Evolutionary conservation across 2,113 vertebrate species (phyloP).

Genomic region (Spea multiplicata): DNA sequence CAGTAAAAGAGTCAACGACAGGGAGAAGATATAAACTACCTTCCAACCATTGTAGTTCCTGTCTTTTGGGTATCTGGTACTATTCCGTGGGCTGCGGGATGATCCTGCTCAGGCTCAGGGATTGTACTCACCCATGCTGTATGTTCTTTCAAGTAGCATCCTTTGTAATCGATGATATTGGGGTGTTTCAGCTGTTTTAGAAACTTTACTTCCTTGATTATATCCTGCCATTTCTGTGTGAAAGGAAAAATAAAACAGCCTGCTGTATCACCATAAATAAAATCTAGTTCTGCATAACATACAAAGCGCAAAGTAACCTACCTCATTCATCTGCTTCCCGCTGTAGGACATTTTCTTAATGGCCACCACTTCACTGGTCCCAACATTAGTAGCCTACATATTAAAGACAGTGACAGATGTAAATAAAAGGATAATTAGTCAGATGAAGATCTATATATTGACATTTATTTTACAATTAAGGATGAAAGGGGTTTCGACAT

Average conservation of each 20-base stretch:
- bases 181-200: constrained; percentile 91
- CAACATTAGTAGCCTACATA: constrained; percentile 87
- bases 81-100: too few relatives aligned
- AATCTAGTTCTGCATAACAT: not conserved
- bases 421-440: not conserved
- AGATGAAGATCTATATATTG: too few relatives aligned
- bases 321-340: constrained; percentile 95
- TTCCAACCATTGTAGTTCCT: too few relatives aligned
- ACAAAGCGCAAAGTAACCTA: constrained; percentile 56
- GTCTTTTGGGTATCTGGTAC: too few relatives aligned
- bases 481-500: too few relatives aligned
- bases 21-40: too few relatives aligned
- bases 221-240: constrained; percentile 97
- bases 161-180: constrained; percentile 98
- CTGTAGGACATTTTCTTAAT: constrained; percentile 99
- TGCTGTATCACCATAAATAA: not conserved
- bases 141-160: constrained; percentile 97
- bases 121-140: constrained; percentile 87
- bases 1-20: not conserved
- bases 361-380: constrained; percentile 95
- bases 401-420: not conserved
- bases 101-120: not conserved
- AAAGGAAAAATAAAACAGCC: not conserved
- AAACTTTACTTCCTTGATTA: constrained; percentile 98
- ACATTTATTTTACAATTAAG: too few relatives aligned